phyloP scores from a whole-genome alignment of 1,140 invertebrate species.

The Cydia strobilella region DNA sequence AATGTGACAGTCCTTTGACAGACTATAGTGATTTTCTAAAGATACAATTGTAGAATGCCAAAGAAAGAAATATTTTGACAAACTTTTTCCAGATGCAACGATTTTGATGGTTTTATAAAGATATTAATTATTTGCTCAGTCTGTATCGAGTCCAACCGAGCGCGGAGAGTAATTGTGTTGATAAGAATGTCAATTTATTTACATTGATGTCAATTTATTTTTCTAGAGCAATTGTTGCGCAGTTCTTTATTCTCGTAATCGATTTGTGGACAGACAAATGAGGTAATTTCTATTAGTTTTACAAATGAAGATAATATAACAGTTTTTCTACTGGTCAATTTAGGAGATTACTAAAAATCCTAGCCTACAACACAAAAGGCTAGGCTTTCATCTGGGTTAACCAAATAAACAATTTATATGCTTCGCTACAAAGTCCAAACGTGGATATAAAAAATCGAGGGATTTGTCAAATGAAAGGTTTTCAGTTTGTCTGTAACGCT shows the following conservation, averaged over 20 bases:
- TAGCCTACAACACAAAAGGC: not conserved
- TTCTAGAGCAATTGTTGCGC: constrained; percentile 3
- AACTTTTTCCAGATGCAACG: too few species aligned
- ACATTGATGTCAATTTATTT: constrained; percentile 19
- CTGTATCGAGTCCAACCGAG: not conserved
- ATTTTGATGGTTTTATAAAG: too few species aligned
- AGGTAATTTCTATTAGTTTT: constrained; percentile 2
- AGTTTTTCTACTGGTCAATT: not conserved
- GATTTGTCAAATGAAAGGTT: not conserved
- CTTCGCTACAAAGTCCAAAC: not conserved
- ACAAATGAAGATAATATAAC: not conserved
- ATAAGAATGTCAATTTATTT: not conserved
- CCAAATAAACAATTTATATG: not conserved
- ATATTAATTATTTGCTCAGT: not conserved
- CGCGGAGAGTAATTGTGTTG: not conserved
- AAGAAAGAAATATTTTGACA: too few species aligned
- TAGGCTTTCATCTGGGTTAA: not conserved
- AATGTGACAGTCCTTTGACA: too few species aligned
- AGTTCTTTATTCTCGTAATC: not conserved
- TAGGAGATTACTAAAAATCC: not conserved
- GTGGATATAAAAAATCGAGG: not conserved
- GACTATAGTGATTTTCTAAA: too few species aligned
- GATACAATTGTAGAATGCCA: too few species aligned
- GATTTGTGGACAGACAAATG: not conserved
- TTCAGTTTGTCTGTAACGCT: constrained; percentile 8